Evolutionary conservation across 2,113 vertebrate species (phyloP).

Genomic region (Saimiri boliviensis): DNA sequence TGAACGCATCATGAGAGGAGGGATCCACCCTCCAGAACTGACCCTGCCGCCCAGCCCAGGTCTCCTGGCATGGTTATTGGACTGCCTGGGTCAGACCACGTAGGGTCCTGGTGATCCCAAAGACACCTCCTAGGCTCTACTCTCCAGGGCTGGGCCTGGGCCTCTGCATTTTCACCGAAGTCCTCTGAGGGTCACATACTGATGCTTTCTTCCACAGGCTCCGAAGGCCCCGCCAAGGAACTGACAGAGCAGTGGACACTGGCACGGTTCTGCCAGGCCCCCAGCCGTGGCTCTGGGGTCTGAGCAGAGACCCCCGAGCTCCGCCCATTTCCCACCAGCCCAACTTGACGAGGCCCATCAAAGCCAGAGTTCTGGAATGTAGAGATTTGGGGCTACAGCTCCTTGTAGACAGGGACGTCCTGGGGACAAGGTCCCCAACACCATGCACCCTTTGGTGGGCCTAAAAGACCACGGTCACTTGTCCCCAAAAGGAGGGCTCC

Average conservation of each 20-base stretch:
- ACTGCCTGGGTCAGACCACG: neutral
- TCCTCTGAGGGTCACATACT: neutral
- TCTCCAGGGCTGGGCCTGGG: neutral
- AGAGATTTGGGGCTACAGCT: neutral
- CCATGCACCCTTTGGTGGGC: neutral
- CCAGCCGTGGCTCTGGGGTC: neutral
- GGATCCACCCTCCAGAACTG: too few relatives aligned
- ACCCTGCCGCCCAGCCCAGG: neutral
- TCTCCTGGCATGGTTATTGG: rapidly evolving
- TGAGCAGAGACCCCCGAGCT: neutral
- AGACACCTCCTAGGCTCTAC: neutral
- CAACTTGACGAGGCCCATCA: rapidly evolving
- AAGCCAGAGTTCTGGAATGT: neutral
- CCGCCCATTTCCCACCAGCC: neutral
- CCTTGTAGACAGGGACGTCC: neutral
- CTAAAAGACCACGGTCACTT: neutral
- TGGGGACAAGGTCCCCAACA: neutral
- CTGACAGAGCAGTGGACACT: neutral
- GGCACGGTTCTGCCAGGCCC: neutral
- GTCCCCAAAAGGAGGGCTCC: neutral
- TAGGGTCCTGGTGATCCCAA: neutral
- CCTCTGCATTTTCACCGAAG: neutral
- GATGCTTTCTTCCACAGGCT: too few relatives aligned
- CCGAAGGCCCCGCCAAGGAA: neutral
- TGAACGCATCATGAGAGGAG: neutral